These are phyloP conservation scores for Troides aeacus DNA, from an alignment of 2,888 invertebrate species.

Conservation along the genomic window DNA sequence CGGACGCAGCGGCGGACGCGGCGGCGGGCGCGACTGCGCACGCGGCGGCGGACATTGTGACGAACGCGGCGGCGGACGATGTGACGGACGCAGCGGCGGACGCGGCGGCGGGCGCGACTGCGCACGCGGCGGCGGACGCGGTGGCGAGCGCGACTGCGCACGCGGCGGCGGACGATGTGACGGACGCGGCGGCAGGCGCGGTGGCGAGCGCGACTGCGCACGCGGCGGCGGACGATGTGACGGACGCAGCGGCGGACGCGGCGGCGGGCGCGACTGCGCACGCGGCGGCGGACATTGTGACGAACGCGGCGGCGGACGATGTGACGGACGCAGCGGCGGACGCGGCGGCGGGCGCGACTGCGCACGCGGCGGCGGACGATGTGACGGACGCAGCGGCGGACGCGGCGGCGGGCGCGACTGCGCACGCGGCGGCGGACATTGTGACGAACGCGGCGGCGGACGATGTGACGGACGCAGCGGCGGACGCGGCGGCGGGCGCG, in stretches of 20 bases:
- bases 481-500: no score
- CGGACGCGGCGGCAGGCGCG: no score
- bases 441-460: no score
- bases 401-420: constrained; percentile 33
- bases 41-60: constrained; percentile 43
- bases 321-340: no score
- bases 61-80: constrained; percentile 42
- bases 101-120: constrained; percentile 39
- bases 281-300: no score
- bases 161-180: constrained; percentile 38
- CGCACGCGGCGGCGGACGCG: no score
- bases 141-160: constrained; percentile 45
- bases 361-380: no score
- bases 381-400: constrained; percentile 26
- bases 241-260: constrained; percentile 41
- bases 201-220: constrained; percentile 45
- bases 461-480: no score
- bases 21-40: constrained; percentile 41
- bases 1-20: constrained; percentile 41
- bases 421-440: no score
- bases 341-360: no score
- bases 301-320: no score
- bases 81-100: constrained; percentile 51
- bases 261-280: constrained; percentile 31
- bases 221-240: constrained; percentile 44